A percentile compares a stretch with the other conserved stretches of the same genome.
Conservation (phyloP, 2,797 vertebrate genomes). For the Lepilemur ruficaudatus region DNA sequence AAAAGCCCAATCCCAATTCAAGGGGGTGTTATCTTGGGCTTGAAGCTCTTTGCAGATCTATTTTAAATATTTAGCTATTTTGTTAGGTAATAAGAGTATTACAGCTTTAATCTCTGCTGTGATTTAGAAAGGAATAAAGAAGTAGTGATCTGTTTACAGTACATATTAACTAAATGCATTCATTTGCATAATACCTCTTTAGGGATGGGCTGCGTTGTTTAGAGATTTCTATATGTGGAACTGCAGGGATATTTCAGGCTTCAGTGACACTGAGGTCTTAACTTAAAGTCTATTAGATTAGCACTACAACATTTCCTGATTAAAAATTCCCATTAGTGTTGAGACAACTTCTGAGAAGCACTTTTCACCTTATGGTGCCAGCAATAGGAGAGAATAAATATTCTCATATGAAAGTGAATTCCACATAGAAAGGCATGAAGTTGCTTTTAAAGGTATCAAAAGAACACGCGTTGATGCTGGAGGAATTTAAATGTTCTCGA, state of each 20-base stretch:
- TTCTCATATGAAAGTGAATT: slow-evolving; percentile 53
- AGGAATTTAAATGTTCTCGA: slow-evolving; percentile 32
- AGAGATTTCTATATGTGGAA: slow-evolving; percentile 73
- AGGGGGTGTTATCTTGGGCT: slow-evolving; percentile 51
- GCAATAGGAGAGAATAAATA: slow-evolving; percentile 60
- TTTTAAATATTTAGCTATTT: slow-evolving; percentile 75
- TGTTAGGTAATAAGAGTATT: slow-evolving; percentile 70
- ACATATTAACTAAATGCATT: slow-evolving; percentile 72
- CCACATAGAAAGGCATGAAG: not conserved
- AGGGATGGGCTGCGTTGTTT: slow-evolving; percentile 71
- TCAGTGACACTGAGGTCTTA: slow-evolving; percentile 72
- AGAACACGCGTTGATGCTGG: not conserved
- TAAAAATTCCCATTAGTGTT: slow-evolving; percentile 69
- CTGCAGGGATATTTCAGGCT: slow-evolving; percentile 69
- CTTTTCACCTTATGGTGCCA: slow-evolving; percentile 66
- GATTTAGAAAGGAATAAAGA: slow-evolving; percentile 72
- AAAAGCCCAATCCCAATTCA: slow-evolving; percentile 44
- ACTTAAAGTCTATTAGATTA: slow-evolving; percentile 79
- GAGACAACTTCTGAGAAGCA: slow-evolving; percentile 65
- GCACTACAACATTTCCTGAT: slow-evolving; percentile 55
- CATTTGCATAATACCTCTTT: slow-evolving; percentile 79
- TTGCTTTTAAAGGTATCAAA: slow-evolving; percentile 50
- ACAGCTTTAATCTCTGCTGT: slow-evolving; percentile 72
- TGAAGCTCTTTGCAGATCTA: slow-evolving; percentile 62
- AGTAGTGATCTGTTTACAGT: slow-evolving; percentile 76